These are phyloP conservation scores for Smutsia temminckii DNA, from an alignment of 2,797 vertebrate genomes.

Conservation along the genomic window DNA sequence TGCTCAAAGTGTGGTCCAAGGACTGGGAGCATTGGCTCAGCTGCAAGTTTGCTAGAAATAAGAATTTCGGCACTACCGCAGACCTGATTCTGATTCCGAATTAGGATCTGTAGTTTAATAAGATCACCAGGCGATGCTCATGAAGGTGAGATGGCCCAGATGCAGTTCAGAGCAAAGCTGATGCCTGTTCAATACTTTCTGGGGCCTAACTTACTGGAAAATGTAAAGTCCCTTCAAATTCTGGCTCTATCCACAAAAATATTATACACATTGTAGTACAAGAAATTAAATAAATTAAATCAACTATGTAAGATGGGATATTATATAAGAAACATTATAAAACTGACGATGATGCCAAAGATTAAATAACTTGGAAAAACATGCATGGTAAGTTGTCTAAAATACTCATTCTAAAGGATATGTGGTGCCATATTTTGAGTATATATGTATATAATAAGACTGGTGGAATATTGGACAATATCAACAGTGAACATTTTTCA, in stretches of 20 bases:
- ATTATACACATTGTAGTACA: no score
- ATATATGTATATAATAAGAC: background rate
- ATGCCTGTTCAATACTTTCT: background rate
- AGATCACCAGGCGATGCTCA: background rate
- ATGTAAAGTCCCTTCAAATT: constrained; percentile 44
- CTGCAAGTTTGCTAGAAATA: background rate
- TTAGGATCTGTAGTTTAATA: background rate
- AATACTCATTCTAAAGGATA: background rate
- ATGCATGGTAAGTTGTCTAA: background rate
- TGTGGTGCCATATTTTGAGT: background rate
- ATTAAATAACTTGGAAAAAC: constrained; percentile 28
- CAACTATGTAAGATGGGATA: background rate
- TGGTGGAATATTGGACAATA: background rate
- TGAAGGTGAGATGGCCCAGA: background rate
- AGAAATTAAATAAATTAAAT: background rate
- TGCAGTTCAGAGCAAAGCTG: background rate
- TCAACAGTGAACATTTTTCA: background rate
- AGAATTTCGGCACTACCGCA: background rate
- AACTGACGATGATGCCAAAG: constrained; percentile 12
- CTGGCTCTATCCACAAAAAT: background rate
- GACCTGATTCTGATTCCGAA: background rate
- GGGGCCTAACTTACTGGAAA: background rate
- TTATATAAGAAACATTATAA: constrained; percentile 32
- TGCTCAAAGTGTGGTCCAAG: background rate
- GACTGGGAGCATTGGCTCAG: background rate